These are phyloP conservation scores for Marronus borbonicus DNA, from an alignment of 2,888 invertebrate species.

Conservation along the genomic window DNA sequence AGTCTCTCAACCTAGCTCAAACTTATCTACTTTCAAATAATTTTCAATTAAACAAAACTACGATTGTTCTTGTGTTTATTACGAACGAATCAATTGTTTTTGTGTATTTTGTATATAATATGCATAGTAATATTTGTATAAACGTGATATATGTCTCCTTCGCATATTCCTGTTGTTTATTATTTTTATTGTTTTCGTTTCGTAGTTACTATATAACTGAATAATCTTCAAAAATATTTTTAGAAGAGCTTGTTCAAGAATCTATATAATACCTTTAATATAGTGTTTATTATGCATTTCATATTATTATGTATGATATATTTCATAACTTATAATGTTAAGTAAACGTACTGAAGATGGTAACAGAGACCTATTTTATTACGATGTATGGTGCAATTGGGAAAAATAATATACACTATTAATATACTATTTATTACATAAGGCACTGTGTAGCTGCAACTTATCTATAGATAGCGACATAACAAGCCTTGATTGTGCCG, in stretches of 20 bases:
- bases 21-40: too few species aligned
- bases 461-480: neutral
- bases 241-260: neutral
- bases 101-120: conserved; percentile 8
- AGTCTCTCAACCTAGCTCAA: too few species aligned
- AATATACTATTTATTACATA: neutral
- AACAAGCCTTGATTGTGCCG: conserved; percentile 14
- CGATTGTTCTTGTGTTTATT: too few species aligned
- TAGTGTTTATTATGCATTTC: conserved; percentile 2
- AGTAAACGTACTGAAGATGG: conserved; percentile 21
- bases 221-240: neutral
- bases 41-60: too few species aligned
- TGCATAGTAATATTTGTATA: neutral
- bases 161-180: too few species aligned
- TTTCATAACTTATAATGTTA: neutral
- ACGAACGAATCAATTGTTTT: neutral
- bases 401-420: neutral
- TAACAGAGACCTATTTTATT: conserved; percentile 24
- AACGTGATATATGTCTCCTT: neutral
- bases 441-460: neutral
- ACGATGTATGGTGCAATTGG: conserved; percentile 6
- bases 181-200: too few species aligned
- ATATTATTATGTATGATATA: conserved; percentile 2
- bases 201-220: neutral
- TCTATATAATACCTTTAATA: neutral